Evolutionary conservation across 2,113 vertebrate species (phyloP).

Genomic region (Pachycephala philippinensis): DNA sequence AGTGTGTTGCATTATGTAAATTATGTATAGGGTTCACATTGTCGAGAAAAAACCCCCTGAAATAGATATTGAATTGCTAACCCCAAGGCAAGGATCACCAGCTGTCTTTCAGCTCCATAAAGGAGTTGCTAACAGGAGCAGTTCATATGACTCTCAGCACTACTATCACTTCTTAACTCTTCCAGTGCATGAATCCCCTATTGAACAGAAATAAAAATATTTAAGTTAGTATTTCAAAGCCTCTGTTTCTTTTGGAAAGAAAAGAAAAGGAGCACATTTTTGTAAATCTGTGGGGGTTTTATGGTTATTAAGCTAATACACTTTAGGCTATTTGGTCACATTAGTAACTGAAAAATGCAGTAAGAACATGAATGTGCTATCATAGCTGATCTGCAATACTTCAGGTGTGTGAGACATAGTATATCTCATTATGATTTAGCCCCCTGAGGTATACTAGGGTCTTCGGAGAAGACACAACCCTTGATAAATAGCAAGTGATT

Average conservation of each 20-base stretch:
- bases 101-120: slow-evolving; percentile 40
- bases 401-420: slow-evolving; percentile 3
- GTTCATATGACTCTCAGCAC: neutral
- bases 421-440: slow-evolving; percentile 12
- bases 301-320: slow-evolving; percentile 15
- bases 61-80: slow-evolving; percentile 31
- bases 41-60: neutral
- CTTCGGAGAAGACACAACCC: slow-evolving; percentile 1
- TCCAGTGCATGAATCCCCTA: neutral
- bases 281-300: neutral
- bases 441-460: neutral
- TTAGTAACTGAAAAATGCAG: slow-evolving; percentile 8
- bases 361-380: neutral
- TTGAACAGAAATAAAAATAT: neutral
- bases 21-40: slow-evolving; percentile 14
- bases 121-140: slow-evolving; percentile 15
- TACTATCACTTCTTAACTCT: slow-evolving; percentile 26
- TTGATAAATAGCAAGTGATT: slow-evolving; percentile 28
- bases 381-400: neutral
- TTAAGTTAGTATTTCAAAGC: slow-evolving; percentile 5
- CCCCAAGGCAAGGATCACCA: slow-evolving; percentile 48
- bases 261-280: neutral
- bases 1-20: slow-evolving; percentile 58
- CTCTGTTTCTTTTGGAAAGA: neutral
- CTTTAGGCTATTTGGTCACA: slow-evolving; percentile 33